Percentiles rank a stretch among this genome's conserved stretches.
These are phyloP conservation scores for Megalops cyprinoides DNA, from an alignment of 2,797 vertebrate genomes.

Conservation along the genomic window DNA sequence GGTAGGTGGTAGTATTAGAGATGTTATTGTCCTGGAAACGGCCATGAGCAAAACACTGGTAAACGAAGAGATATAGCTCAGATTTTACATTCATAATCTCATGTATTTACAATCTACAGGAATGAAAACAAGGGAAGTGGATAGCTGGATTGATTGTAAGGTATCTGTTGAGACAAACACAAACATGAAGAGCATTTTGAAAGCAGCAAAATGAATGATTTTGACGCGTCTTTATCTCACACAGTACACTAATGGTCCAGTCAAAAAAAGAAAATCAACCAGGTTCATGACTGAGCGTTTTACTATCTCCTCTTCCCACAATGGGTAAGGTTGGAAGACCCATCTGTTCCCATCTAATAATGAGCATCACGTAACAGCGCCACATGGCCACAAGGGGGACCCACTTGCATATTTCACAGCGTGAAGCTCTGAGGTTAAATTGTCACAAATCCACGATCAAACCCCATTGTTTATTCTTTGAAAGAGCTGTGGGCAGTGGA, in stretches of 20 bases:
- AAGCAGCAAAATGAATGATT: no score
- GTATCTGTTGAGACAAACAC: no score
- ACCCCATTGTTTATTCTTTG: background rate
- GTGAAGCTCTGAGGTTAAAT: background rate
- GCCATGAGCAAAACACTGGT: background rate
- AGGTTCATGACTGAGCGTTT: background rate
- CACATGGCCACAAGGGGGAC: conserved; percentile 11
- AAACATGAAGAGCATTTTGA: no score
- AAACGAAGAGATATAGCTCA: background rate
- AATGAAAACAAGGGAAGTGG: no score
- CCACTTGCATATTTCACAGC: background rate
- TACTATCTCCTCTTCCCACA: background rate
- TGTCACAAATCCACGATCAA: background rate
- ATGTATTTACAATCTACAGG: no score
- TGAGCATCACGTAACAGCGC: background rate
- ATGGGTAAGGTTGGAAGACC: background rate
- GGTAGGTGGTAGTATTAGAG: background rate
- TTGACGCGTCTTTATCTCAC: no score
- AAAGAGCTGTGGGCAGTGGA: background rate
- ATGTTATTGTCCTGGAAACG: background rate
- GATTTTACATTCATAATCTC: background rate
- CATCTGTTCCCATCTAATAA: background rate
- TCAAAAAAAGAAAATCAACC: background rate
- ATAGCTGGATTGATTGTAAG: no score
- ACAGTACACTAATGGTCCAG: background rate